phyloP scores from a whole-genome alignment of 2,888 invertebrate species.

The Sphecodes monilicornis region DNA sequence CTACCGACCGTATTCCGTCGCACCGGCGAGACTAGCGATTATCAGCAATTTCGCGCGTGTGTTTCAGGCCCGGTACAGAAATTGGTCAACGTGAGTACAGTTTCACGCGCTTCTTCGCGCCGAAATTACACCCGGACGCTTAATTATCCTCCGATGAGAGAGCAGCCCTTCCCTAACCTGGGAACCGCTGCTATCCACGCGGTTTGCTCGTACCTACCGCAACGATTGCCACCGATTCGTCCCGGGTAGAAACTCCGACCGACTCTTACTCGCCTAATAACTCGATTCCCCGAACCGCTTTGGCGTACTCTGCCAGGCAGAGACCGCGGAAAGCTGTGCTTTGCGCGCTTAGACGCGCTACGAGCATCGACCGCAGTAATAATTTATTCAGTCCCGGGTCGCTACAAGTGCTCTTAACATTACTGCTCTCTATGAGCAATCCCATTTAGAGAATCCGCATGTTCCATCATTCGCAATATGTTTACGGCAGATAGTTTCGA shows the following conservation, averaged over 20 bases:
- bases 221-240: conserved; percentile 54
- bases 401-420: no score
- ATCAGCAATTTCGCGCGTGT: conserved; percentile 67
- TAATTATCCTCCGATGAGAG: conserved; percentile 65
- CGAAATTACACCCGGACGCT: conserved; percentile 68
- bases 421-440: no score
- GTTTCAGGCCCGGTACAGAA: conserved; percentile 51
- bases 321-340: not conserved
- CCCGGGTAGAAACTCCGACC: conserved; percentile 17
- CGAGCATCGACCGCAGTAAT: not conserved
- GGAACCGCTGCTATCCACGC: conserved; percentile 40
- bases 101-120: conserved; percentile 58
- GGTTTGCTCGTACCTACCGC: conserved; percentile 68
- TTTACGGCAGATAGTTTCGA: no score
- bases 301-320: not conserved
- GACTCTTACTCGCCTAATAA: not conserved
- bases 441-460: no score
- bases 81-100: conserved; percentile 59
- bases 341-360: not conserved
- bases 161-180: conserved; percentile 19
- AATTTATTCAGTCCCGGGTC: not conserved
- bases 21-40: conserved; percentile 46
- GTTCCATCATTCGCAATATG: no score
- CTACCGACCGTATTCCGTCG: not conserved
- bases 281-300: conserved; percentile 9